Evolutionary conservation across 2,888 invertebrate species (phyloP).

Genomic region (Bombyx huttoni): DNA sequence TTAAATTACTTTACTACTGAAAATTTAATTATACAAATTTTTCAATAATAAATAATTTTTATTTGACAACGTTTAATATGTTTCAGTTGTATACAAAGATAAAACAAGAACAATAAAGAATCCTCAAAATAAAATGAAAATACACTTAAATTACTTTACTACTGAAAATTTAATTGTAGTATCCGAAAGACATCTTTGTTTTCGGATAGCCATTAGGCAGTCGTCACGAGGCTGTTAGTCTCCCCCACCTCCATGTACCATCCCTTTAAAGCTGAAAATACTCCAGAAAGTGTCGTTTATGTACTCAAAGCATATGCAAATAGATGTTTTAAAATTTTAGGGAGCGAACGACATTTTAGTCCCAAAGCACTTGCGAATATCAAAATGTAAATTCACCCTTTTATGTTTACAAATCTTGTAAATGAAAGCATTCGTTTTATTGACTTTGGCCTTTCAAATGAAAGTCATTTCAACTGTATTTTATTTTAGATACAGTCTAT

Average conservation of each 20-base stretch:
- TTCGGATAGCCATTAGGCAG: slow-evolving; percentile 3
- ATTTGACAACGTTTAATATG: too few species aligned
- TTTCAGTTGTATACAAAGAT: background rate
- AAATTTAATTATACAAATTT: background rate
- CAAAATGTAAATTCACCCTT: slow-evolving; percentile 72
- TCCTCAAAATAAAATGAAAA: background rate
- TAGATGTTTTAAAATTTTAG: slow-evolving; percentile 72
- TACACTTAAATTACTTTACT: background rate
- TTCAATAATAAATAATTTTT: too few species aligned
- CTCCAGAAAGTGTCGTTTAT: slow-evolving; percentile 70
- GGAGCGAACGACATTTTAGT: slow-evolving; percentile 66
- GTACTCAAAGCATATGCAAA: slow-evolving; percentile 72
- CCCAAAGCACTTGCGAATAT: slow-evolving; percentile 68
- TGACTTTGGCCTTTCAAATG: slow-evolving; percentile 38
- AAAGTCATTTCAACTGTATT: background rate
- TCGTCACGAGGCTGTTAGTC: slow-evolving; percentile 11
- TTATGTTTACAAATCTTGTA: slow-evolving; percentile 71
- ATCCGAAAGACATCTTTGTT: background rate
- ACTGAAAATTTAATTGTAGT: background rate
- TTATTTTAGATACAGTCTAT: slow-evolving; percentile 3
- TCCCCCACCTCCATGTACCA: slow-evolving; percentile 11
- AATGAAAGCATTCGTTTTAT: slow-evolving; percentile 68
- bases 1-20: background rate
- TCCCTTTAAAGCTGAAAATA: slow-evolving; percentile 39
- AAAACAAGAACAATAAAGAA: background rate